Conservation (phyloP, 2,888 invertebrate genomes). For the Phyllotreta cruciferae region DNA sequence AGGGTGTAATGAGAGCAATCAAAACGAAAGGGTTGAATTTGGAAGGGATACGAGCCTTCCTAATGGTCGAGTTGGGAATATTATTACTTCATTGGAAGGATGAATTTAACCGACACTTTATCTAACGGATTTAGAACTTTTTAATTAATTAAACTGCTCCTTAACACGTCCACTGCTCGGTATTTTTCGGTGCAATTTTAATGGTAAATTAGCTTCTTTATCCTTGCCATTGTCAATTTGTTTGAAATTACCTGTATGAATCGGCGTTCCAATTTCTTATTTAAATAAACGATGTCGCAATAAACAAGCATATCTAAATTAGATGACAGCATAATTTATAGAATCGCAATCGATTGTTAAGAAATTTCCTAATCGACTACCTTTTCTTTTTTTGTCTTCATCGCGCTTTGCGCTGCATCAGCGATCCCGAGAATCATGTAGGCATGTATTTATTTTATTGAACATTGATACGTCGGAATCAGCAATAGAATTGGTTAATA, state of each 20-base stretch:
- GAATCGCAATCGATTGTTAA: constrained; percentile 24
- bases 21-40: constrained; percentile 37
- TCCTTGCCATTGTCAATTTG: no score
- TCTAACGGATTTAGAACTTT: no score
- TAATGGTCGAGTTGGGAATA: constrained; percentile 15
- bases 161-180: no score
- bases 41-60: constrained; percentile 10
- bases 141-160: no score
- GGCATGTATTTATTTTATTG: constrained; percentile 21
- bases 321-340: constrained; percentile 26
- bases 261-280: no score
- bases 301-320: constrained; percentile 10
- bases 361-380: constrained; percentile 14
- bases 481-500: constrained; percentile 31
- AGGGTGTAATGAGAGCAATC: constrained; percentile 36
- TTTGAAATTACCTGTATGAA: no score
- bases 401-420: constrained; percentile 29
- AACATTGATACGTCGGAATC: constrained; percentile 41
- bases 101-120: no score
- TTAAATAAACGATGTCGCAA: constrained; percentile 2
- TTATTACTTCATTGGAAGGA: no score
- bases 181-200: no score
- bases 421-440: constrained; percentile 32
- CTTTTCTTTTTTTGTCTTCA: neutral
- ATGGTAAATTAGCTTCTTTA: no score